A percentile compares a stretch with the other conserved stretches of the same genome.
Evolutionary conservation across 2,113 vertebrate genomes (phyloP).

Genomic region (Centrocercus urophasianus): DNA sequence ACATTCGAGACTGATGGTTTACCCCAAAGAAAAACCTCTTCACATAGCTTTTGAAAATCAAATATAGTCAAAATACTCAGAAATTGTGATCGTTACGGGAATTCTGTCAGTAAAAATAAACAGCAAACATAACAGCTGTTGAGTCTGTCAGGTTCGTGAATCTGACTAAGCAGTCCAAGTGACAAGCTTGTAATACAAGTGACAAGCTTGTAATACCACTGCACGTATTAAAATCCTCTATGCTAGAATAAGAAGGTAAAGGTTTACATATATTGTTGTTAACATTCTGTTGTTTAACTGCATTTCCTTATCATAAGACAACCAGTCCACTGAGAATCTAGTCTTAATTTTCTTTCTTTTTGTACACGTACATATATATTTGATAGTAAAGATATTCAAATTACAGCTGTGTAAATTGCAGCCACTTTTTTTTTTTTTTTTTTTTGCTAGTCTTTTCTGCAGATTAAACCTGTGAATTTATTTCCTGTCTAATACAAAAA

Average conservation of each 20-base stretch:
- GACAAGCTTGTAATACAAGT: not conserved
- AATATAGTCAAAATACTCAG: not conserved
- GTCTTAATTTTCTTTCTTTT: not conserved
- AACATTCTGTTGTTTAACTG: not conserved
- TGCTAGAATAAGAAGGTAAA: not conserved
- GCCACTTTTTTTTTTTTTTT: not conserved
- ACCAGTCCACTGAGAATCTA: not conserved
- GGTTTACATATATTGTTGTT: not conserved
- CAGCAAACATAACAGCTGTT: not conserved
- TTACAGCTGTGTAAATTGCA: not conserved
- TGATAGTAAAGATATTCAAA: not conserved
- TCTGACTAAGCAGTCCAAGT: not conserved
- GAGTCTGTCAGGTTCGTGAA: not conserved
- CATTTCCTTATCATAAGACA: not conserved
- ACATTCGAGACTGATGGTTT: not conserved
- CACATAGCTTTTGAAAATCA: not conserved
- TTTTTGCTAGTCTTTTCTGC: not conserved
- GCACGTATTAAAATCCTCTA: not conserved
- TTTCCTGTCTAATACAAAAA: not conserved
- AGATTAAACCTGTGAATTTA: not conserved
- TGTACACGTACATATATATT: not conserved
- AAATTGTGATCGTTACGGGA: not conserved
- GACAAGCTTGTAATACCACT: accelerated
- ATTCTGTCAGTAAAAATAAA: not conserved
- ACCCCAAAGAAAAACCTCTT: not conserved